phyloP scores from a whole-genome alignment of 1,140 invertebrate genomes.

The Nasonia longicornis region DNA sequence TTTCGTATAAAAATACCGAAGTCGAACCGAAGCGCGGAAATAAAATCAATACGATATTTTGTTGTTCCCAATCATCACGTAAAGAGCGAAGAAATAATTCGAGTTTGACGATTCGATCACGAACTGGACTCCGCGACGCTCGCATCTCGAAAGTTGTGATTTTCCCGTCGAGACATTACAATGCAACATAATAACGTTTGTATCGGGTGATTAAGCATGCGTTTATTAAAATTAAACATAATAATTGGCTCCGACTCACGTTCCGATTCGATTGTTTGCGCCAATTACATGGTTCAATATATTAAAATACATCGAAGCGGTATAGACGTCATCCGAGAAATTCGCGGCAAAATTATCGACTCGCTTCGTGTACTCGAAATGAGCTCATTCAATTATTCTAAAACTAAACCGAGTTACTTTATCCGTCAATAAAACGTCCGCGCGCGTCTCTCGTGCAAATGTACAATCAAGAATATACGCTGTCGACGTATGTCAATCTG shows the following conservation, averaged over 20 bases:
- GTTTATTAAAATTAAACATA: conserved; percentile 31
- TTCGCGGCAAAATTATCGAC: too few relatives aligned
- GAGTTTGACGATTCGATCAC: conserved; percentile 35
- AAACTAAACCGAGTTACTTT: too few relatives aligned
- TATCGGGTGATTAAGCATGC: conserved; percentile 30
- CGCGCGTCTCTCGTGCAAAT: background rate
- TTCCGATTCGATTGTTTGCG: conserved; percentile 15
- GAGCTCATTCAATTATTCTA: too few relatives aligned
- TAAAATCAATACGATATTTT: conserved; percentile 30
- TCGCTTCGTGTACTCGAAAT: too few relatives aligned
- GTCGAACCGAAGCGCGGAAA: background rate
- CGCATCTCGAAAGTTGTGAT: background rate
- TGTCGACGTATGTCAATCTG: background rate
- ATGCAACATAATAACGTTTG: conserved; percentile 26
- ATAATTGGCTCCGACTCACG: conserved; percentile 32
- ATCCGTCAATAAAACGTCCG: background rate
- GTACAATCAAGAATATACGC: background rate
- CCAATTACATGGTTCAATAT: conserved; percentile 13
- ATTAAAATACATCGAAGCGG: conserved; percentile 21
- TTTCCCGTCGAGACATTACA: background rate
- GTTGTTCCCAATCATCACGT: conserved; percentile 36
- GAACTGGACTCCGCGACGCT: background rate
- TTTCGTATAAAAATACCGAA: conserved; percentile 16
- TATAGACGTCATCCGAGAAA: too few relatives aligned
- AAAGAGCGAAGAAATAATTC: conserved; percentile 4